Evolutionary conservation across 2,113 vertebrate genomes (phyloP).

Genomic region (Heliornis fulica): DNA sequence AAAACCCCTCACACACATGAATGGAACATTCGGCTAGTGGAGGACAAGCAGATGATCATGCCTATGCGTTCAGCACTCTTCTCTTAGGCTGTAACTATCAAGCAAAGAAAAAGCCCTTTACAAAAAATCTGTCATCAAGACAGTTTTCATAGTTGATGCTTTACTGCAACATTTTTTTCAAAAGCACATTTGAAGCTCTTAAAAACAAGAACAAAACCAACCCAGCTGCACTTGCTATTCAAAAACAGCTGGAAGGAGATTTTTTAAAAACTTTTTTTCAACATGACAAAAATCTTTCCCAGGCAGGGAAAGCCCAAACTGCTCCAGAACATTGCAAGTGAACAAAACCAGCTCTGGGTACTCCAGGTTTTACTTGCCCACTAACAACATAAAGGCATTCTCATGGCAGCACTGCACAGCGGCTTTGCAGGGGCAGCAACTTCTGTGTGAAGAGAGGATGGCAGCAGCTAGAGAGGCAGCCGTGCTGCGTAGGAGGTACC

Average conservation of each 20-base stretch:
- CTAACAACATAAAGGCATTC: background rate
- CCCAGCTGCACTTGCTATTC: background rate
- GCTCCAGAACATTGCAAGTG: background rate
- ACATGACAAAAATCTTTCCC: background rate
- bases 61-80: rapidly evolving
- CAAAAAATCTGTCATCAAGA: background rate
- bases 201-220: background rate
- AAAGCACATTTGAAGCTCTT: background rate
- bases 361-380: rapidly evolving
- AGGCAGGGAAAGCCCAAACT: background rate
- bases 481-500: rapidly evolving
- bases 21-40: background rate
- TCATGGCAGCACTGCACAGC: rapidly evolving
- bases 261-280: background rate
- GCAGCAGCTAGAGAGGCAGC: background rate
- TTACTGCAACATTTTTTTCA: background rate
- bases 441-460: background rate
- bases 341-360: background rate
- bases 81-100: background rate
- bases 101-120: background rate
- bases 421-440: background rate
- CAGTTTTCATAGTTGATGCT: background rate
- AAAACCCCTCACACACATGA: rapidly evolving
- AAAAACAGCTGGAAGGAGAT: background rate
- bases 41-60: background rate